Base-by-base conservation (phyloP, 1,140 invertebrate genomes). In the Agraylea sexmaculata region DNA sequence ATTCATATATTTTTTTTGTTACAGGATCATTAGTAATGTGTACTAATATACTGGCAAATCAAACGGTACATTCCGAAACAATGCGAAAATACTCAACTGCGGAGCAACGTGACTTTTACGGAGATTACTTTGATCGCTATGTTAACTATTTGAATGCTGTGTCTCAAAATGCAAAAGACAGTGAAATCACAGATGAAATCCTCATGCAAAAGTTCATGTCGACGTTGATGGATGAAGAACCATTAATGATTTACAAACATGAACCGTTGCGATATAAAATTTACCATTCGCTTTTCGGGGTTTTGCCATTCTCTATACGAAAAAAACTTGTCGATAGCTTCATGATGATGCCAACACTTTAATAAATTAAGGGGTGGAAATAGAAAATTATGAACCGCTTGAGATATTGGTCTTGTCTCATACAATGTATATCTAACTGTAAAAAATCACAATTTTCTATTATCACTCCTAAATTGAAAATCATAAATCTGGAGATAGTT, bases 1-100 rank as follows among this genome's bases (percentile, higher is more conserved):
- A 45, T 21, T 42, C 43, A 11, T 32, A 19, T 45, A 25, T 25
- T 25, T 21, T 42, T 18, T 83, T 89, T 53, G 69, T 89, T 52
- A 86, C 87, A 36, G 80, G 81, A 7, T 74, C 74, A 2, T 75
- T 77, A 48, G 53, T 69, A 0, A 45, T 49, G 8, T 56, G 69
- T 21, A 77, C 71, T 44, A 74, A 71, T 47, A 71, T 80, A 29
- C 54, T 75, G 12, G 51, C 62, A 1, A 54, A 55, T 0, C 75
- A 78, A 52, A 47, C 51, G 15, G 50, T 64, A 4, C 51, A 74
- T 32, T 66, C 67, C 4, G 51, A 67, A 4, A 58, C 64, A 36
- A 78, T 78, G 76, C 50, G 57, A 3, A 43, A 47, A 0, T 52
- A 52, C 3, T 73, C 78, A 50, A 60, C 53, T 3, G 39, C 50